Percentiles rank a stretch among this genome's conserved stretches.
Evolutionary conservation across 2,113 vertebrate species (phyloP).

Genomic region (Pomatorhinus ruficollis): DNA sequence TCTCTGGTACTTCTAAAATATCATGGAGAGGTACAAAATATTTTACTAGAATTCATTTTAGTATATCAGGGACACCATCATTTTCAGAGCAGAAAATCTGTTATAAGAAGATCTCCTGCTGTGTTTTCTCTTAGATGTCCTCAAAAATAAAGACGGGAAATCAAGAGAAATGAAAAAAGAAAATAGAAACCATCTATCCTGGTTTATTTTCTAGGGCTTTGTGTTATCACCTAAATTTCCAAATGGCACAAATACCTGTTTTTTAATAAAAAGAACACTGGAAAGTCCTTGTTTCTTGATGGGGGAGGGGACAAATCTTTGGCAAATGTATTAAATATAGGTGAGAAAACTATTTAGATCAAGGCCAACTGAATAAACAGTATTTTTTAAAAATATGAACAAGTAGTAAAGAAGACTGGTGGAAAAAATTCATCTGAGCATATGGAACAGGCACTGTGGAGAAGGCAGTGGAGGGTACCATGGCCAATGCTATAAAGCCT

Average conservation of each 20-base stretch:
- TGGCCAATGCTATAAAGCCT: not conserved
- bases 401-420: not conserved
- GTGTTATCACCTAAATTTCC: not conserved
- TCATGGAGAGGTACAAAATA: not conserved
- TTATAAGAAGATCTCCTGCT: conserved; percentile 10
- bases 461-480: not conserved
- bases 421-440: not conserved
- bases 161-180: not conserved
- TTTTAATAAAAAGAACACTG: not conserved
- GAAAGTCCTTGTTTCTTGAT: not conserved
- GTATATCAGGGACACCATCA: not conserved
- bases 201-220: not conserved
- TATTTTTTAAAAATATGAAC: not conserved
- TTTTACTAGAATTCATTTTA: not conserved
- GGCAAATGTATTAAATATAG: not conserved
- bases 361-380: not conserved
- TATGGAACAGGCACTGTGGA: not conserved
- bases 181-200: not conserved
- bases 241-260: not conserved
- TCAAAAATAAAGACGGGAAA: conserved; percentile 29
- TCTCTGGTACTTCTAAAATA: not conserved
- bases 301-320: not conserved
- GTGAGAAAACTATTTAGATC: not conserved
- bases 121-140: not conserved
- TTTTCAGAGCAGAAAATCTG: conserved; percentile 15